Conservation (phyloP, 2,113 vertebrate genomes). For the Ginglymostoma cirratum region DNA sequence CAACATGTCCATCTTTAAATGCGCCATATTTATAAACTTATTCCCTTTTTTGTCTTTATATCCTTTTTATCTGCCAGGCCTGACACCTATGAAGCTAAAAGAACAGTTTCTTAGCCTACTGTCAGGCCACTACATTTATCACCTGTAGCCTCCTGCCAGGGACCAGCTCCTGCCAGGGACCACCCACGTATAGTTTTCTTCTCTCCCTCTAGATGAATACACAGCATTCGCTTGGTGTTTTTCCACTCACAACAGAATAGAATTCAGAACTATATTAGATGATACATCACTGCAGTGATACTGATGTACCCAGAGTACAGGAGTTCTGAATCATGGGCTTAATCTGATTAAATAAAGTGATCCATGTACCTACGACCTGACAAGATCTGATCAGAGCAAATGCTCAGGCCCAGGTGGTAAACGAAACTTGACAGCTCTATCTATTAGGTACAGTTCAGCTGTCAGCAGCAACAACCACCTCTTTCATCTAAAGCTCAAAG, state of each 20-base stretch:
- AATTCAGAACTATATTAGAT: neutral
- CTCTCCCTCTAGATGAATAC: neutral
- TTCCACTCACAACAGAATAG: too few species aligned
- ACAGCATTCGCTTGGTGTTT: neutral
- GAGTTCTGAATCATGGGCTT: neutral
- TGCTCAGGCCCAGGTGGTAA: slow-evolving; percentile 10
- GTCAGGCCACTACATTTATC: neutral
- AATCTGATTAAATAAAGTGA: neutral
- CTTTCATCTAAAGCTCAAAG: slow-evolving; percentile 31
- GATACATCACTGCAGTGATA: neutral
- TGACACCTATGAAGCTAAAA: neutral
- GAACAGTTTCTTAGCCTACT: neutral
- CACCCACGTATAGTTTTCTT: neutral
- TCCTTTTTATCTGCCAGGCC: neutral
- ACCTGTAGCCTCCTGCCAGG: neutral
- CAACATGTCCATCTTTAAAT: neutral
- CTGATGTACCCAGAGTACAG: neutral
- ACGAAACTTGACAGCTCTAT: slow-evolving; percentile 21
- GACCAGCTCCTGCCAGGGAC: neutral
- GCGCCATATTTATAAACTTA: neutral
- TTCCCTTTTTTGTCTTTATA: neutral
- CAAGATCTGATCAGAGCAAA: neutral
- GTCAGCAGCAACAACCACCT: neutral
- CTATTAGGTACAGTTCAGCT: slow-evolving; percentile 34
- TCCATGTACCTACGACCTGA: neutral